Percentiles rank a stretch among this genome's conserved stretches.
Conservation (phyloP, 2,888 invertebrate species). For the Ophion obscuratus region DNA sequence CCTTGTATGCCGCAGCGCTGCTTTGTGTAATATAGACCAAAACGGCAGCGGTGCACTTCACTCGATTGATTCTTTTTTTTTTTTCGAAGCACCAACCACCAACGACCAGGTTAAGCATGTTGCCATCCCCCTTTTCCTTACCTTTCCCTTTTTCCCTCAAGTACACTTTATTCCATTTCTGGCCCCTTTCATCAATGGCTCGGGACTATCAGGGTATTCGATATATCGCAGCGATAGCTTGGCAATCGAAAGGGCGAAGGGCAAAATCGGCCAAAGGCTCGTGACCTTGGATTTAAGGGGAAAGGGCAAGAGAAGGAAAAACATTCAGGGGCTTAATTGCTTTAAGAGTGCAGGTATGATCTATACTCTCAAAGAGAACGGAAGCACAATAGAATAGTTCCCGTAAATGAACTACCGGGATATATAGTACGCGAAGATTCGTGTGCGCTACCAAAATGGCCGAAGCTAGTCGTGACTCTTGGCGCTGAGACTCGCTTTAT, state of each 20-base stretch:
- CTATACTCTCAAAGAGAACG: neutral
- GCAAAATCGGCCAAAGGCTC: neutral
- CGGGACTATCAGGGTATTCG: neutral
- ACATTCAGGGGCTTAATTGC: neutral
- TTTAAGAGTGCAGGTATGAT: neutral
- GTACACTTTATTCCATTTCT: neutral
- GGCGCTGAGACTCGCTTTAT: conserved; percentile 54
- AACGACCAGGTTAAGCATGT: conserved; percentile 21
- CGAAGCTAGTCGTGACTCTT: conserved; percentile 55
- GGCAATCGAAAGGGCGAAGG: neutral
- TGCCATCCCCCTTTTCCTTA: conserved; percentile 6
- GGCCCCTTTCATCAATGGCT: neutral
- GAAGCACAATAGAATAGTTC: conserved; percentile 48
- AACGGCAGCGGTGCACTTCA: conserved; percentile 49
- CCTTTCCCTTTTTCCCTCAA: neutral
- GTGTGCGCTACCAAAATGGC: conserved; percentile 12
- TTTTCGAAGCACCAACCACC: neutral
- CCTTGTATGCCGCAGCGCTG: conserved; percentile 51
- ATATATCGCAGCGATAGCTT: conserved; percentile 11
- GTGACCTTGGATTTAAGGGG: neutral
- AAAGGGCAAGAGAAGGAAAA: neutral
- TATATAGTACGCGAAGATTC: conserved; percentile 1
- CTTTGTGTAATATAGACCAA: conserved; percentile 54
- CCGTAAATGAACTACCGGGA: conserved; percentile 8
- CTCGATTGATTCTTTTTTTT: conserved; percentile 7